Evolutionary conservation across 2,888 invertebrate genomes (phyloP), one percentile per base, ranked within the genome.

Genomic region (Neria commutata): DNA sequence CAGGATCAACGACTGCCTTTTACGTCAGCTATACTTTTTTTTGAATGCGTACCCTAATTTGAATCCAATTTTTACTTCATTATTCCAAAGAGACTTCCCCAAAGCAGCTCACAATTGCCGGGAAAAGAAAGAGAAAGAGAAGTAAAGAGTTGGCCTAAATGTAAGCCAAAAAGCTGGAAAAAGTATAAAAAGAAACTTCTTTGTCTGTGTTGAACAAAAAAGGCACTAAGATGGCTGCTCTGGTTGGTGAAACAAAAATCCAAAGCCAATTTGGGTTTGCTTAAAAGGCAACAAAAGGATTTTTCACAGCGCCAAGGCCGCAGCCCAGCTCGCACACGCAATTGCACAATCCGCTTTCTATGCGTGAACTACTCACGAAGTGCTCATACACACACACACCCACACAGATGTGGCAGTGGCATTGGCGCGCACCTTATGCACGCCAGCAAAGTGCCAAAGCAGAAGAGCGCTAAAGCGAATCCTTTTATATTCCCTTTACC

Each of bases 221-320:
- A 42, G 29, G 29, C 29, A 29, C 19, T 19, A 42, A 42, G 21
- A 19, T 14, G 4, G 37, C 11, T n/a, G n/a, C n/a, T n/a, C n/a
- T 29, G 29, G 29, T 29, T 29, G 6, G 6, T 11, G 29, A 6
- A 37, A 37, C 8, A 37, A 37, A 37, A 37, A 42, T 4, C 42
- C 42, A 42, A 19, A 42, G 42, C 42, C 21, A 42, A 42, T 42
- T 42, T 42, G 42, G 42, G 42, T 42, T n/a, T 42, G 42, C 42
- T 42, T 19, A 42, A 42, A 42, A 42, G 42, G 19, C 4, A 6
- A 6, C 11, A 6, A 6, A 37, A 42, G 14, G 19, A 42, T 42
- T n/a, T 37, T n/a, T 37, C 3, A n/a, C n/a, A 10, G 3, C 37
- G 37, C 37, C n/a, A 37, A 8, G 4, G 37, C 6, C n/a, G n/a